phyloP scores from a whole-genome alignment of 2,888 invertebrate species.

The Antheraea assamensis region DNA sequence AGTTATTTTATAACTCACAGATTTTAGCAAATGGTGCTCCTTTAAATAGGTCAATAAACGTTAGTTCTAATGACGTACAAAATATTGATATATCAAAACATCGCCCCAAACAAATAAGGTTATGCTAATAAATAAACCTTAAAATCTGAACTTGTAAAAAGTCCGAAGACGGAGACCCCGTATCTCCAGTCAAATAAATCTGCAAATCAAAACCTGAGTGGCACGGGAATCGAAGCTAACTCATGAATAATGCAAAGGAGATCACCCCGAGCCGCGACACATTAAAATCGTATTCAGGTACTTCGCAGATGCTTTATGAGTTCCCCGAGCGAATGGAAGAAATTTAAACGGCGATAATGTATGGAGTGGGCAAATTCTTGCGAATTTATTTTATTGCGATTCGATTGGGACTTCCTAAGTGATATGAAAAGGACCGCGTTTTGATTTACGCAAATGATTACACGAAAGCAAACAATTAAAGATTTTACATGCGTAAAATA shows the following conservation, averaged over 20 bases:
- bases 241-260: conserved; percentile 67
- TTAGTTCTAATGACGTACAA: background rate
- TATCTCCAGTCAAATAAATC: conserved; percentile 31
- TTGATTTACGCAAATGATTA: background rate
- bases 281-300: conserved; percentile 68
- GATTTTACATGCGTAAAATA: no score
- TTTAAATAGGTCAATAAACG: background rate
- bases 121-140: background rate
- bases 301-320: conserved; percentile 58
- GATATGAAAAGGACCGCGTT: background rate
- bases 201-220: conserved; percentile 33
- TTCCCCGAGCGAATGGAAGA: conserved; percentile 32
- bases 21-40: background rate
- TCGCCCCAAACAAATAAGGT: background rate
- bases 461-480: background rate
- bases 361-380: conserved; percentile 10
- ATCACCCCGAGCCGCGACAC: conserved; percentile 65
- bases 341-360: conserved; percentile 7
- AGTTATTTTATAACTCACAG: background rate
- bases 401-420: background rate
- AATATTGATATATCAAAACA: background rate
- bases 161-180: conserved; percentile 3
- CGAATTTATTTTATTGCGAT: conserved; percentile 10
- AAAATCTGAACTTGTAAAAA: background rate
- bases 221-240: conserved; percentile 30